These are phyloP conservation scores for Dryococelus australis DNA, from an alignment of 2,888 invertebrate species.

Conservation along the genomic window DNA sequence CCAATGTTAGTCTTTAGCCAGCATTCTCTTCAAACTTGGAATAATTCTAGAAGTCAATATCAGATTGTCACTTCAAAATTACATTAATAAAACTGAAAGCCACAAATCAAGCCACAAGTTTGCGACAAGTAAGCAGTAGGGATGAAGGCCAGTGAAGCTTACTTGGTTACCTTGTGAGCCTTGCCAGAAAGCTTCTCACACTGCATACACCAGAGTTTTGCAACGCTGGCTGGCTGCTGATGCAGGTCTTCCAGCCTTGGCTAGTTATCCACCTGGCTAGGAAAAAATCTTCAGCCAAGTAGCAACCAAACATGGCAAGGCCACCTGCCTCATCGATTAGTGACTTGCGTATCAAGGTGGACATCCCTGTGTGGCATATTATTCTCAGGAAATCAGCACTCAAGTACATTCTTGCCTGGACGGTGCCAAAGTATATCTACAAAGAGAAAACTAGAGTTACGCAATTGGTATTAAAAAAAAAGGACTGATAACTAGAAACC, in stretches of 20 bases:
- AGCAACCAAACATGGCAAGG: conserved; percentile 87
- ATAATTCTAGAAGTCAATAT: too few relatives aligned
- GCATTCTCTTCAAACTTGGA: too few relatives aligned
- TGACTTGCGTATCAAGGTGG: conserved; percentile 87
- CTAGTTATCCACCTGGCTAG: conserved; percentile 89
- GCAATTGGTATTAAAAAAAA: too few relatives aligned
- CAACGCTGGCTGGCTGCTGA: conserved; percentile 92
- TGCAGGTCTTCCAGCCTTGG: conserved; percentile 88
- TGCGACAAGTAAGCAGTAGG: too few relatives aligned
- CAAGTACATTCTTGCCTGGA: conserved; percentile 94
- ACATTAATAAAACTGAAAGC: too few relatives aligned
- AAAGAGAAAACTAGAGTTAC: neutral
- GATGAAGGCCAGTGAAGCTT: too few relatives aligned
- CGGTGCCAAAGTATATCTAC: conserved; percentile 93
- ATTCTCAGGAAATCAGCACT: conserved; percentile 90
- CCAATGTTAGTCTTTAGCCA: too few relatives aligned
- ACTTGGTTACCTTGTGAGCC: conserved; percentile 34
- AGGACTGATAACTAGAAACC: too few relatives aligned
- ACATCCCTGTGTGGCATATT: conserved; percentile 99
- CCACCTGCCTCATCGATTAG: conserved; percentile 94
- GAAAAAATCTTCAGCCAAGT: conserved; percentile 98
- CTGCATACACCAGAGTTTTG: conserved; percentile 94
- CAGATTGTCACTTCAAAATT: too few relatives aligned
- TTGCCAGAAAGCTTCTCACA: conserved; percentile 77
- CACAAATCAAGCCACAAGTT: too few relatives aligned